Conservation (phyloP, 2,888 invertebrate genomes). For the Pogonocherus hispidulus region DNA sequence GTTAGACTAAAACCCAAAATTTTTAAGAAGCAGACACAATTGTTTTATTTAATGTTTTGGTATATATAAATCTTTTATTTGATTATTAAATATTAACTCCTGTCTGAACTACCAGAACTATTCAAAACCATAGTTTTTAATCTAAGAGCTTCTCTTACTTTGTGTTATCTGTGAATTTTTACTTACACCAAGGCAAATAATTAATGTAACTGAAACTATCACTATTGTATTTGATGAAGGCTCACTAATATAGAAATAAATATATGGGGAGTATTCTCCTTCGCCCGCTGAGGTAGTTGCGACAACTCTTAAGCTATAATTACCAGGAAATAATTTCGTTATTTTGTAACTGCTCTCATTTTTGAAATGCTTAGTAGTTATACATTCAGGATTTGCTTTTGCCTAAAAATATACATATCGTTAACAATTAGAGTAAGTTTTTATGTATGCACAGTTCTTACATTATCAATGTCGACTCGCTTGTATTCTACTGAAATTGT, state of each 20-base stretch:
- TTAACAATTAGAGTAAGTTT: neutral
- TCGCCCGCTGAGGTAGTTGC: slow-evolving; percentile 85
- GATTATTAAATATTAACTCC: too few relatives aligned
- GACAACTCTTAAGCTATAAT: slow-evolving; percentile 84
- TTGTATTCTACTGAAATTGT: slow-evolving; percentile 86
- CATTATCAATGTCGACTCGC: slow-evolving; percentile 77
- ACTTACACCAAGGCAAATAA: slow-evolving; percentile 49
- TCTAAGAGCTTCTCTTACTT: too few relatives aligned
- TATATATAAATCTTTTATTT: too few relatives aligned
- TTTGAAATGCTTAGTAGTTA: slow-evolving; percentile 67
- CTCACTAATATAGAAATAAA: slow-evolving; percentile 76
- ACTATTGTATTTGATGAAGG: slow-evolving; percentile 46
- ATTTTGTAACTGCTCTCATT: slow-evolving; percentile 66
- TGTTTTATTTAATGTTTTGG: too few relatives aligned
- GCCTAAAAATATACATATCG: slow-evolving; percentile 64
- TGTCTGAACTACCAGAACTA: too few relatives aligned
- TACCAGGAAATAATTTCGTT: slow-evolving; percentile 79
- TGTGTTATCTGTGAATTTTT: too few relatives aligned
- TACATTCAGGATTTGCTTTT: slow-evolving; percentile 75
- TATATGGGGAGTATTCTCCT: slow-evolving; percentile 74
- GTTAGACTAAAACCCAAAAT: too few relatives aligned
- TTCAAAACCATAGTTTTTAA: too few relatives aligned
- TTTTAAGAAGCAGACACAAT: too few relatives aligned
- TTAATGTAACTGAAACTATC: slow-evolving; percentile 42
- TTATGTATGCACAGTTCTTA: slow-evolving; percentile 61